phyloP scores from a whole-genome alignment of 1,140 invertebrate genomes.

The Leptinotarsa lineolata region DNA sequence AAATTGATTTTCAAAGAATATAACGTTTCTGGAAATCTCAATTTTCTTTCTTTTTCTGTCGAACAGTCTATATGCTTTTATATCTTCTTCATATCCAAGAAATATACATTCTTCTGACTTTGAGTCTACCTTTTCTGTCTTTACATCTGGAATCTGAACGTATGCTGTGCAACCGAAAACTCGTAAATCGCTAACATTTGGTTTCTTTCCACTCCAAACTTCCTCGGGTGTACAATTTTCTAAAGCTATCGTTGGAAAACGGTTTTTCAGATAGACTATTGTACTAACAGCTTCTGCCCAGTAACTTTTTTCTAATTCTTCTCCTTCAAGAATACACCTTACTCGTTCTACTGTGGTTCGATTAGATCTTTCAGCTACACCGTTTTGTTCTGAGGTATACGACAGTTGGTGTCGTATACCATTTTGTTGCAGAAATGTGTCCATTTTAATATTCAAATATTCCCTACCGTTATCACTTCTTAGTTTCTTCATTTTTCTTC shows the following conservation, averaged over 20 bases:
- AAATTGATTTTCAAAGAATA: too few species aligned
- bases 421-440: neutral
- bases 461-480: neutral
- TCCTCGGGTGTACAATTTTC: slow-evolving; percentile 13
- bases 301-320: neutral
- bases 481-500: neutral
- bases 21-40: too few species aligned
- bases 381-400: slow-evolving; percentile 7
- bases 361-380: neutral
- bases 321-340: neutral
- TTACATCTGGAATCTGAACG: slow-evolving; percentile 44
- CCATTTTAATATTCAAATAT: neutral
- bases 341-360: neutral
- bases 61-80: too few species aligned
- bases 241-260: neutral
- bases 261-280: neutral
- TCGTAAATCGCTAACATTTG: slow-evolving; percentile 42
- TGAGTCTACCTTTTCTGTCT: slow-evolving; percentile 38
- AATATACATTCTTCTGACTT: slow-evolving; percentile 24
- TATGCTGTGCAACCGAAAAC: slow-evolving; percentile 46
- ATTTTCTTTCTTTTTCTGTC: too few species aligned
- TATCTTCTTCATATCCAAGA: too few species aligned
- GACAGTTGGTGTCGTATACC: neutral
- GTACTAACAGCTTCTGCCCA: slow-evolving; percentile 3
- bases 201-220: slow-evolving; percentile 40